These are phyloP conservation scores for Darevskia mixta DNA, from an alignment of 2,797 vertebrate species.

Conservation along the genomic window DNA sequence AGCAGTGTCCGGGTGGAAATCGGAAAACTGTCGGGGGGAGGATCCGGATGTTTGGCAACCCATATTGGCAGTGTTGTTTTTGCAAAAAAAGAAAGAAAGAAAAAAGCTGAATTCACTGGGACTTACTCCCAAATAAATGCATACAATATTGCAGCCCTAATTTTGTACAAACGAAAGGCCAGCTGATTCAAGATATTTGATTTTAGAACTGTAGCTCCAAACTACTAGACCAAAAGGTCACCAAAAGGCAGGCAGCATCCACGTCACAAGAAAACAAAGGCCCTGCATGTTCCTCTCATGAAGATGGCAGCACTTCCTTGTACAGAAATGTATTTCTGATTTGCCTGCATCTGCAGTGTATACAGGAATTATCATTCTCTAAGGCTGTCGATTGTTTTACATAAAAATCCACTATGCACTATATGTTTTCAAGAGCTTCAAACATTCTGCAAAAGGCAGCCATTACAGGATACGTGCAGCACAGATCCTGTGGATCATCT, in stretches of 20 bases:
- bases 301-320: not conserved
- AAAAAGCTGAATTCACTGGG: not conserved
- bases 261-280: not conserved
- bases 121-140: not conserved
- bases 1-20: no score
- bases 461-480: no score
- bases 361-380: not conserved
- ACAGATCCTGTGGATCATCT: no score
- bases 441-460: not conserved
- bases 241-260: not conserved
- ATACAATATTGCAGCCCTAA: not conserved
- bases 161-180: not conserved
- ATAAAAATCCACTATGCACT: not conserved
- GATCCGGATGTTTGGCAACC: no score
- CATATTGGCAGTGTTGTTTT: no score
- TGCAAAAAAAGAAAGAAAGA: no score
- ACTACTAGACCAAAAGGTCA: not conserved
- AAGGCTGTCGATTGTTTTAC: not conserved
- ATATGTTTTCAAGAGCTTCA: not conserved
- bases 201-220: not conserved
- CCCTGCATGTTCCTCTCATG: not conserved
- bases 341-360: not conserved
- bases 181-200: not conserved
- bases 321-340: not conserved
- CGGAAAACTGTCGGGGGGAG: no score